Conservation (phyloP, 2,113 vertebrate genomes). For the Oriolus oriolus region DNA sequence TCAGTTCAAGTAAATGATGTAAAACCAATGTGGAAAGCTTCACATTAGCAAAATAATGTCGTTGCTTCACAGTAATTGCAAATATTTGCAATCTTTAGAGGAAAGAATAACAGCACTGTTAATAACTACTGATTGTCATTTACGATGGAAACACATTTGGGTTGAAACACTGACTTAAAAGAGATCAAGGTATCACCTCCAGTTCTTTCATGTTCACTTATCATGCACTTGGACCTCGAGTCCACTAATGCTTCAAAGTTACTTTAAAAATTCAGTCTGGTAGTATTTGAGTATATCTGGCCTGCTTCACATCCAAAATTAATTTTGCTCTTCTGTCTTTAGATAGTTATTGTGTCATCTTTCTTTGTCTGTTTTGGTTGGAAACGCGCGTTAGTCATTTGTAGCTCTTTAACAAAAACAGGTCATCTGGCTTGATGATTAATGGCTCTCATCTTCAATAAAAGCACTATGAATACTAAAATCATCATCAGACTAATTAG, state of each 20-base stretch:
- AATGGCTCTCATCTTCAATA: slow-evolving; percentile 8
- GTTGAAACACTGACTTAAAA: not conserved
- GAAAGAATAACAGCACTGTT: not conserved
- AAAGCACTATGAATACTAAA: not conserved
- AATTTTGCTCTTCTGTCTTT: not conserved
- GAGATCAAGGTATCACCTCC: not conserved
- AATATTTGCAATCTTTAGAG: not conserved
- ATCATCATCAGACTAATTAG: slow-evolving; percentile 18
- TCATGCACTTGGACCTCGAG: not conserved
- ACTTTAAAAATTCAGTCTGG: not conserved
- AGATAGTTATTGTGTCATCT: not conserved
- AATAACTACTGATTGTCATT: not conserved
- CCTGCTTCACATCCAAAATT: not conserved
- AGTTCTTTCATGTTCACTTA: not conserved
- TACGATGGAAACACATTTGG: not conserved
- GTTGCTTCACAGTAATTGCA: not conserved
- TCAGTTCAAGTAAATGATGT: not conserved
- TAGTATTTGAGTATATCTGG: not conserved
- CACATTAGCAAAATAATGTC: not conserved
- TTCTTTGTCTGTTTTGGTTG: not conserved
- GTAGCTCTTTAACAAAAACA: not conserved
- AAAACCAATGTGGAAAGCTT: not conserved
- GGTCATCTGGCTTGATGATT: slow-evolving; percentile 9
- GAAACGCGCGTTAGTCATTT: not conserved
- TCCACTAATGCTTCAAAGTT: not conserved